A percentile compares a stretch with the other conserved stretches of the same genome.
These are phyloP conservation scores for Tuta absoluta DNA, from an alignment of 2,888 invertebrate genomes.

Conservation along the genomic window DNA sequence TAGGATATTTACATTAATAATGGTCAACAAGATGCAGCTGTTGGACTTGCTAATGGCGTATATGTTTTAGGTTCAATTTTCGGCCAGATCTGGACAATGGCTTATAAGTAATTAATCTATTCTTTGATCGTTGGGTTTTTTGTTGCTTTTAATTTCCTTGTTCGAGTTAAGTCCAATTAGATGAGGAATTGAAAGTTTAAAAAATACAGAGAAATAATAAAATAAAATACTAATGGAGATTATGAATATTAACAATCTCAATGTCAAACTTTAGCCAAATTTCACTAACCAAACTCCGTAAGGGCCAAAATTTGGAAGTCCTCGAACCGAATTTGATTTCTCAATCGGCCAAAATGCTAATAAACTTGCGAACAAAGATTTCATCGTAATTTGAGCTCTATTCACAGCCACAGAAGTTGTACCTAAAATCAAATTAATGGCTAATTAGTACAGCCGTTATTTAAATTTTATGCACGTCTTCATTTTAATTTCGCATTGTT, in stretches of 20 bases:
- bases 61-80: no score
- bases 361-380: conserved; percentile 18
- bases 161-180: no score
- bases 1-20: no score
- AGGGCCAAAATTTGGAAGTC: neutral
- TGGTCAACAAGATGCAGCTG: no score
- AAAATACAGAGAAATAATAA: no score
- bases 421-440: conserved; percentile 15
- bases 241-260: neutral
- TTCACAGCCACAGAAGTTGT: conserved; percentile 4
- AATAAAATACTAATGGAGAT: neutral
- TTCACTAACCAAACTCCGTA: neutral
- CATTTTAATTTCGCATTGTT: conserved; percentile 19
- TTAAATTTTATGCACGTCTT: conserved; percentile 15
- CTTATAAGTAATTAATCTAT: no score
- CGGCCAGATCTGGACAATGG: no score
- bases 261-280: conserved; percentile 2
- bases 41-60: no score
- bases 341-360: conserved; percentile 21
- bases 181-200: no score
- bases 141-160: no score
- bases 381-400: conserved; percentile 11
- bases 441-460: conserved; percentile 17
- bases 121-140: no score
- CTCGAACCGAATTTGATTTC: neutral